These are phyloP conservation scores for Bucorvus abyssinicus DNA, from an alignment of 2,797 vertebrate genomes.

Conservation along the genomic window DNA sequence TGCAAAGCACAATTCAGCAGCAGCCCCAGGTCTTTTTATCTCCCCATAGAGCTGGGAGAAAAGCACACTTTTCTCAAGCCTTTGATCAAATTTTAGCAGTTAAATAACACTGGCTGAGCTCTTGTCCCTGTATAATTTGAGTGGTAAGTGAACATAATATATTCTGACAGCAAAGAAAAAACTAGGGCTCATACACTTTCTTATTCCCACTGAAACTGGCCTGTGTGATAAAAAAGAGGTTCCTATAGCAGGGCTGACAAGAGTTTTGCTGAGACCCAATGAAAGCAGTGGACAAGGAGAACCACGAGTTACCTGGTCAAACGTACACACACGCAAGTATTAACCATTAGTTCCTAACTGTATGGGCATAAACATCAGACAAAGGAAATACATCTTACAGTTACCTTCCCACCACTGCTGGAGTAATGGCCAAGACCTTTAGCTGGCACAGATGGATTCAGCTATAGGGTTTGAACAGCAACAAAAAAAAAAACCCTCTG, in stretches of 20 bases:
- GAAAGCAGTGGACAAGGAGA: background rate
- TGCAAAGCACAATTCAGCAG: background rate
- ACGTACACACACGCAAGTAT: background rate
- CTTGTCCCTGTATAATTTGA: background rate
- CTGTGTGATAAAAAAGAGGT: background rate
- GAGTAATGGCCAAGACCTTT: background rate
- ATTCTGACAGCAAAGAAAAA: background rate
- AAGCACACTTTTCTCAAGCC: background rate
- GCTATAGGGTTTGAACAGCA: background rate
- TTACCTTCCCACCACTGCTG: background rate
- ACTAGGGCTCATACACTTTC: background rate
- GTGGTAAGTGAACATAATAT: background rate
- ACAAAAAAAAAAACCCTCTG: background rate
- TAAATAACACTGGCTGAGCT: background rate
- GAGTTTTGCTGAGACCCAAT: background rate
- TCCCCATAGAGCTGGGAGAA: background rate
- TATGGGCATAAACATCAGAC: background rate
- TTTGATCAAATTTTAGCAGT: constrained; percentile 10
- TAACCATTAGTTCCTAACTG: background rate
- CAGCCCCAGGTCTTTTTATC: background rate
- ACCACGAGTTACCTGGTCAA: background rate
- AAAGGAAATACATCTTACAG: background rate
- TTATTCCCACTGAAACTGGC: background rate
- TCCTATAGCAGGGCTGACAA: background rate
- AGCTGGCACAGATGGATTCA: background rate